These are phyloP conservation scores for sheep (Ovis aries) DNA, from an alignment of 2,113 vertebrate genomes.

Conservation along the genomic window ARS-UI_Ramb_v3.0 NC_056080.1:52795501-52796000, in stretches of 20 bases:
- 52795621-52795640: background rate
- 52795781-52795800: constrained; percentile 3
- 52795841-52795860: background rate
- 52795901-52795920: background rate
- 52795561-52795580: background rate
- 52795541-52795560: background rate
- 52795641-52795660: background rate
- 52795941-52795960: background rate
- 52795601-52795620: background rate
- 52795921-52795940: constrained; percentile 21
- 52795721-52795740: background rate
- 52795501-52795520: background rate
- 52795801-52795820: background rate
- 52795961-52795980: constrained; percentile 45
- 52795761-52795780: background rate
- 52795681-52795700: constrained; percentile 2
- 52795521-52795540: background rate
- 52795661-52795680: background rate
- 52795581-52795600: background rate
- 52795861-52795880: background rate
- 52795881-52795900: background rate
- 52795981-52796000: background rate
- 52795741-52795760: background rate
- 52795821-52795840: background rate
- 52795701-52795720: background rate